phyloP scores from a whole-genome alignment of 92 coral and sea anemone genomes.

The Diadumene lineata region DNA sequence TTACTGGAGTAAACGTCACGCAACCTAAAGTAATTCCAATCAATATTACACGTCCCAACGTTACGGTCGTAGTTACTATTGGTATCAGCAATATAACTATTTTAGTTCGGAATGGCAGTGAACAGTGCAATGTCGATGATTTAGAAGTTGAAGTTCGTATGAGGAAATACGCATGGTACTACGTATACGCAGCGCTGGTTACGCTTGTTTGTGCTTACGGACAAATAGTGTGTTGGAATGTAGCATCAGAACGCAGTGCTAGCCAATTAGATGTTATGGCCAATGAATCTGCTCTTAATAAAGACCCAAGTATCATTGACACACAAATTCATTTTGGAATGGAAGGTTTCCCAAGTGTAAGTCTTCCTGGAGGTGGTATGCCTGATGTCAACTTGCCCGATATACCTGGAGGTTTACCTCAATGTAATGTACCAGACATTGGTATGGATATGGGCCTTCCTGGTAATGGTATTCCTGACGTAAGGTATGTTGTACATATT shows the following conservation, averaged over 20 bases:
- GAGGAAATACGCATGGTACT: slow-evolving; percentile 76
- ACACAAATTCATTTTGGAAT: slow-evolving; percentile 50
- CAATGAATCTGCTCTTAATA: slow-evolving; percentile 40
- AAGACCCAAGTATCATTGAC: slow-evolving; percentile 52
- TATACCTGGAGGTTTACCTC: background rate
- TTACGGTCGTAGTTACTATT: slow-evolving; percentile 2
- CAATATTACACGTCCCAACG: slow-evolving; percentile 15
- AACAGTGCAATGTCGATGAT: slow-evolving; percentile 37
- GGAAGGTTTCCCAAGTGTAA: slow-evolving; percentile 10
- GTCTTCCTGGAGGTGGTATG: slow-evolving; percentile 31
- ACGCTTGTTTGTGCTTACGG: slow-evolving; percentile 89
- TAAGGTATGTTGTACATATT: background rate
- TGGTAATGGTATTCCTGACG: background rate
- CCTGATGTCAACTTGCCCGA: background rate
- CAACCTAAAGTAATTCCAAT: slow-evolving; percentile 19
- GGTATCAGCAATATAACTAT: slow-evolving; percentile 30
- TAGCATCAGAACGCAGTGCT: slow-evolving; percentile 76
- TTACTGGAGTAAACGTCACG: slow-evolving; percentile 16
- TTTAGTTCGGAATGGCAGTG: slow-evolving; percentile 44
- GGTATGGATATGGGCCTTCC: background rate
- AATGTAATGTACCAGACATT: background rate
- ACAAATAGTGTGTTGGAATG: slow-evolving; percentile 83
- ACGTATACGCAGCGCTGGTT: slow-evolving; percentile 78
- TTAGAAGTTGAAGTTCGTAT: slow-evolving; percentile 59
- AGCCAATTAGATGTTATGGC: slow-evolving; percentile 31